Evolutionary conservation across 1,140 invertebrate species (phyloP).

Genomic region (Heliconius himera): DNA sequence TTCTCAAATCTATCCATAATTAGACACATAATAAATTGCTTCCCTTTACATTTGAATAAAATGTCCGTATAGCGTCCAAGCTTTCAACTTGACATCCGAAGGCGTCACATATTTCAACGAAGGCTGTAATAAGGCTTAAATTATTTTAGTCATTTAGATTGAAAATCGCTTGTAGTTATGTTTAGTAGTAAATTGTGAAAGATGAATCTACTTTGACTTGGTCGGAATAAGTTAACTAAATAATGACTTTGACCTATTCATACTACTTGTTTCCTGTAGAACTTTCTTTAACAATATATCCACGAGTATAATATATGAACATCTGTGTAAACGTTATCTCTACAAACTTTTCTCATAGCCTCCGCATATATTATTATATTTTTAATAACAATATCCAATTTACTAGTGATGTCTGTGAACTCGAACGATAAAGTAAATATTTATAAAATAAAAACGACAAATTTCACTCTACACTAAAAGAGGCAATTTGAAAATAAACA

Average conservation of each 20-base stretch:
- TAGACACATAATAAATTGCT: conserved; percentile 12
- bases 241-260: background rate
- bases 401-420: background rate
- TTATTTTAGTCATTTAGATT: conserved; percentile 1
- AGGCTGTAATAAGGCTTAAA: background rate
- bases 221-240: conserved; percentile 1
- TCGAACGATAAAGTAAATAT: background rate
- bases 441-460: background rate
- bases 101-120: conserved; percentile 19
- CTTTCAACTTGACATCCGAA: conserved; percentile 14
- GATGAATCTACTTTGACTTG: conserved; percentile 1
- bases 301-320: background rate
- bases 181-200: background rate
- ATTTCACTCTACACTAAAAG: background rate
- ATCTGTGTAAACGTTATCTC: background rate
- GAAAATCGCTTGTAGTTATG: background rate
- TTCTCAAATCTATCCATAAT: conserved; percentile 3
- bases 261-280: background rate
- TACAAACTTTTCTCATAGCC: too few relatives aligned
- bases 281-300: conserved; percentile 2
- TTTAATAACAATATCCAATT: conserved; percentile 1
- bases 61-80: background rate
- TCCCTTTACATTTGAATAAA: conserved; percentile 11
- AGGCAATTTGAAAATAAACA: background rate
- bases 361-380: background rate